phyloP scores from a whole-genome alignment of 2,888 invertebrate genomes.

The Drosophila nr. medialis region DNA sequence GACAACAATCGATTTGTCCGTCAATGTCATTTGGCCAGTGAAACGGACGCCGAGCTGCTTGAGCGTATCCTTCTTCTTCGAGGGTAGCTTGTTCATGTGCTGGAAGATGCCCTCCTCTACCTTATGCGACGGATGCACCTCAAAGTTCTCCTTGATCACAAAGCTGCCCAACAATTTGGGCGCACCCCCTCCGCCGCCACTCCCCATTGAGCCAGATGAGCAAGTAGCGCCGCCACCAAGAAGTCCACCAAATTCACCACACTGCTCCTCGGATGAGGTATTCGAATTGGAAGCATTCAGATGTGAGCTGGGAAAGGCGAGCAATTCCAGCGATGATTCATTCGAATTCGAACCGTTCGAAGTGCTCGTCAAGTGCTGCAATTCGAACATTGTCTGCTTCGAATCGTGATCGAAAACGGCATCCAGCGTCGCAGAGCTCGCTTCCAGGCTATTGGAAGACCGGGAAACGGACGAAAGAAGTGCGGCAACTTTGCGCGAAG shows the following conservation, averaged over 20 bases:
- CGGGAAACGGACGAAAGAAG: conserved; percentile 78
- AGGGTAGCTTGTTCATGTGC: conserved; percentile 84
- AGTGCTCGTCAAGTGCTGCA: conserved; percentile 80
- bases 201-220: conserved; percentile 59
- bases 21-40: conserved; percentile 84
- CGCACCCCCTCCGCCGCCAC: conserved; percentile 50
- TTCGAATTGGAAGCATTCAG: conserved; percentile 84
- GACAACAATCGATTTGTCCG: conserved; percentile 85
- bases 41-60: conserved; percentile 84
- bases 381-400: conserved; percentile 83
- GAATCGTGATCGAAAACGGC: conserved; percentile 83
- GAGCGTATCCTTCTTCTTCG: conserved; percentile 84
- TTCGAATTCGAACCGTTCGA: conserved; percentile 82
- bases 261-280: conserved; percentile 83
- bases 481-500: conserved; percentile 80
- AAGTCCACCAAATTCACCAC: conserved; percentile 75
- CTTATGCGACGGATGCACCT: conserved; percentile 84
- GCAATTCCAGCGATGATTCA: conserved; percentile 82
- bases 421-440: conserved; percentile 79
- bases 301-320: conserved; percentile 83
- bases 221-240: conserved; percentile 63
- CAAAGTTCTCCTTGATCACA: conserved; percentile 84
- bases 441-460: conserved; percentile 76
- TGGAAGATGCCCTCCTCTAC: conserved; percentile 85
- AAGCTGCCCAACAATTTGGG: conserved; percentile 83